These are phyloP conservation scores for Rhagologus leucostigma DNA, from an alignment of 2,113 vertebrate genomes.

Conservation along the genomic window DNA sequence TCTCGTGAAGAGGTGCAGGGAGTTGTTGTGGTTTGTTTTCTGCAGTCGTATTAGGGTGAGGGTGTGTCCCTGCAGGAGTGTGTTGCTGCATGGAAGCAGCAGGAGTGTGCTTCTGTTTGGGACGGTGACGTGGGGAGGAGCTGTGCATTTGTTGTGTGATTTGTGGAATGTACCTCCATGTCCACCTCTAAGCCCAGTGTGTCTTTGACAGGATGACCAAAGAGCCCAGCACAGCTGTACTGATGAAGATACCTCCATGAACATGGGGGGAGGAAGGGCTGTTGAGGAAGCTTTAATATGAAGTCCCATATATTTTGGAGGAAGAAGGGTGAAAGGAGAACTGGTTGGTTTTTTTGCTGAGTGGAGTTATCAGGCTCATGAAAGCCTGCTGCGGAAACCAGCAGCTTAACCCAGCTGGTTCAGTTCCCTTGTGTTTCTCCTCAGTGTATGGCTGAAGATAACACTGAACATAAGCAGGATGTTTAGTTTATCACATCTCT, in stretches of 20 bases:
- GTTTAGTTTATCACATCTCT: neutral
- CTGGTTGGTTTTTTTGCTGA: neutral
- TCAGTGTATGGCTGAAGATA: neutral
- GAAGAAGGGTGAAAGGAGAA: neutral
- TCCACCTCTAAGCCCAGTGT: neutral
- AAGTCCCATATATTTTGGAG: neutral
- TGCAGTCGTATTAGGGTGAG: neutral
- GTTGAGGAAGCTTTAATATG: neutral
- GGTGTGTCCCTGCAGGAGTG: neutral
- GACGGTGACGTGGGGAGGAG: neutral
- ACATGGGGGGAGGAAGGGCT: neutral
- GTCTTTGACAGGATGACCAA: neutral
- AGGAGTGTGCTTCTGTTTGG: neutral
- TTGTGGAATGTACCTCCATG: neutral
- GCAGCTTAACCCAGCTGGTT: neutral
- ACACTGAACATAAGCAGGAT: neutral
- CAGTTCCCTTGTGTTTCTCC: neutral
- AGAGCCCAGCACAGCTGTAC: neutral
- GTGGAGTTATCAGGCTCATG: neutral
- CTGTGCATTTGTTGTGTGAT: neutral
- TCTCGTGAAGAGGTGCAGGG: neutral
- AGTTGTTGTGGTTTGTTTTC: neutral
- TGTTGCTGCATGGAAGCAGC: neutral
- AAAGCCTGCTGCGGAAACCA: neutral
- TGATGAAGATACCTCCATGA: neutral